A percentile compares a stretch with the other conserved stretches of the same genome.
These are phyloP conservation scores for Glyphotaelius pellucidus DNA, from an alignment of 2,888 invertebrate genomes.

Conservation along the genomic window DNA sequence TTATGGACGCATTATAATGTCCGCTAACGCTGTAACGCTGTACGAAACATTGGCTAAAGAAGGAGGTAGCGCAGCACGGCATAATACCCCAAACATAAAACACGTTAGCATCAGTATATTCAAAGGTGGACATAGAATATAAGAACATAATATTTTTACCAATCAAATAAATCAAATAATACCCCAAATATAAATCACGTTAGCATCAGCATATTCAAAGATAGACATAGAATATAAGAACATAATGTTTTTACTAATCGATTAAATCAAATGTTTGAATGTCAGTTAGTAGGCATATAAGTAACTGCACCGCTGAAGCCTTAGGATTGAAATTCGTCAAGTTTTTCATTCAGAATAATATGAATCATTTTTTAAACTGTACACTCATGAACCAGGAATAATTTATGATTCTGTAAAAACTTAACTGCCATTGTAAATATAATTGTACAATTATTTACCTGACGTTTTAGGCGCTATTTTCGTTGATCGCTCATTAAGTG, in stretches of 20 bases:
- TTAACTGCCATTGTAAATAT: neutral
- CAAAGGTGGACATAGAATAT: neutral
- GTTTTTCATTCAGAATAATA: neutral
- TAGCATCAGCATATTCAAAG: too few species aligned
- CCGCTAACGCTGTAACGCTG: too few species aligned
- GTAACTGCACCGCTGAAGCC: neutral
- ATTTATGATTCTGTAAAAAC: constrained; percentile 28
- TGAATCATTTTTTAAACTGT: neutral
- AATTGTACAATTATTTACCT: constrained; percentile 19
- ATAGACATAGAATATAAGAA: too few species aligned
- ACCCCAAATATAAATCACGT: too few species aligned
- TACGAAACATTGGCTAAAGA: too few species aligned
- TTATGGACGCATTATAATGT: too few species aligned
- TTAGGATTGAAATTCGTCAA: neutral
- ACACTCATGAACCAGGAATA: neutral
- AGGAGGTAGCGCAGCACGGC: too few species aligned
- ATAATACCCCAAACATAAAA: too few species aligned
- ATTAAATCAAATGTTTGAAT: neutral
- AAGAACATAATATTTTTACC: neutral
- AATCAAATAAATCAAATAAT: neutral
- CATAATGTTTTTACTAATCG: neutral
- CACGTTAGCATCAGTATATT: too few species aligned
- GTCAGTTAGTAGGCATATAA: neutral
- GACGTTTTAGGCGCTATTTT: constrained; percentile 11
- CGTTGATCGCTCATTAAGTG: neutral